Percentiles rank a stretch among this genome's conserved stretches.
Conservation (phyloP, 2,888 invertebrate genomes). For the Notocelia uddmanniana region DNA sequence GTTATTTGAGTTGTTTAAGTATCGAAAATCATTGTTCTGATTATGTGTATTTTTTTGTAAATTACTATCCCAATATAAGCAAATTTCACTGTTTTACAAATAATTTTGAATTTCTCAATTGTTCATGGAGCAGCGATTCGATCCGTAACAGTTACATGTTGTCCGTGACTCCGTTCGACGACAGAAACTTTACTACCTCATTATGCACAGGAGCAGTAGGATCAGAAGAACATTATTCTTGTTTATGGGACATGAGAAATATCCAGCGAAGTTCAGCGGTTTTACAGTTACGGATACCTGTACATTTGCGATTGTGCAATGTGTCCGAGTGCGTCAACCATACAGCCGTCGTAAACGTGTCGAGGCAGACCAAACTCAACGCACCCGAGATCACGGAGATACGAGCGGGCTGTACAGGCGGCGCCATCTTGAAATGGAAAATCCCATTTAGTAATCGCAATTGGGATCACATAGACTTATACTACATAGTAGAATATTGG, state of each 20-base stretch:
- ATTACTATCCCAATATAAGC: not conserved
- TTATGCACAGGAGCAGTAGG: not conserved
- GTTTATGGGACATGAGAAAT: not conserved
- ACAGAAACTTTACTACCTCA: not conserved
- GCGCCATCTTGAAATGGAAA: not conserved
- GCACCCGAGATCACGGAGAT: not conserved
- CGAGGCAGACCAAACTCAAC: not conserved
- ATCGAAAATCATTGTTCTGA: too few relatives aligned
- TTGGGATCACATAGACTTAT: too few relatives aligned
- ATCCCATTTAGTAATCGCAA: too few relatives aligned
- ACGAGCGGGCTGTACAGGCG: not conserved
- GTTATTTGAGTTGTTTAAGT: not conserved
- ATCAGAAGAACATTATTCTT: not conserved
- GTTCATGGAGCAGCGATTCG: not conserved
- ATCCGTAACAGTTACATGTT: not conserved
- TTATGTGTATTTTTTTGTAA: not conserved
- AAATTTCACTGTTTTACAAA: not conserved
- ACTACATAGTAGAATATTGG: not conserved
- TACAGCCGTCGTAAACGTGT: not conserved
- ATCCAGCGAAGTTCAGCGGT: not conserved
- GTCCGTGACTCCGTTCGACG: not conserved
- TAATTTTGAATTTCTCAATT: not conserved
- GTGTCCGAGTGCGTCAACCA: not conserved
- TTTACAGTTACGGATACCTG: not conserved
- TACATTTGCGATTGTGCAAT: conserved; percentile 1